These are phyloP conservation scores for Sceloporus tristichus DNA, from an alignment of 2,113 vertebrate genomes.

Conservation along the genomic window DNA sequence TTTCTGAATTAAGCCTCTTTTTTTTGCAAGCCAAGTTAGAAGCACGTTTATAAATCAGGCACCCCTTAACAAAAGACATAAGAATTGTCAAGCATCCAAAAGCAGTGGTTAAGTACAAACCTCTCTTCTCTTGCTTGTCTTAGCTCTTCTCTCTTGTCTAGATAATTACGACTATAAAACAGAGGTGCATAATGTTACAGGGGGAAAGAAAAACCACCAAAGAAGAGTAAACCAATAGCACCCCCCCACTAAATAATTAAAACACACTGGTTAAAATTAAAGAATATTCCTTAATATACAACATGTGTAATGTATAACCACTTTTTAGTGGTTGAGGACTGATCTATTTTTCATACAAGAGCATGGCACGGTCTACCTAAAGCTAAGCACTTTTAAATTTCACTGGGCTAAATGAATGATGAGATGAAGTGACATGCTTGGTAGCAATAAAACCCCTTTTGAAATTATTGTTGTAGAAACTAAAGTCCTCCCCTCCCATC, in stretches of 20 bases:
- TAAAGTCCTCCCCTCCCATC: background rate
- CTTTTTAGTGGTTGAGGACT: background rate
- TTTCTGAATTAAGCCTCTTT: conserved; percentile 43
- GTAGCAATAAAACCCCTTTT: background rate
- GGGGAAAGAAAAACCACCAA: conserved; percentile 57
- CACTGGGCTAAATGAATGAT: background rate
- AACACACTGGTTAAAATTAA: background rate
- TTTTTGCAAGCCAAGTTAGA: conserved; percentile 61
- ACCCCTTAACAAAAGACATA: conserved; percentile 28
- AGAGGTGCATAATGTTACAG: conserved; percentile 65
- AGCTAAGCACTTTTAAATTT: too few species aligned
- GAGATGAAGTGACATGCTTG: background rate
- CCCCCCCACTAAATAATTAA: conserved; percentile 38
- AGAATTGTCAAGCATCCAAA: conserved; percentile 47
- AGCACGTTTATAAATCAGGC: conserved; percentile 25
- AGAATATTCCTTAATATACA: background rate
- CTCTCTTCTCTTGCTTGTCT: conserved; percentile 94
- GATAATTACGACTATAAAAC: conserved; percentile 87
- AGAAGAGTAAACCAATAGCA: conserved; percentile 45
- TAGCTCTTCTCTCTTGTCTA: conserved; percentile 92
- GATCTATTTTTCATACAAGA: background rate
- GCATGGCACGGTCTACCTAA: background rate
- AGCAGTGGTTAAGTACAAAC: conserved; percentile 77
- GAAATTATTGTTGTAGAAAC: background rate
- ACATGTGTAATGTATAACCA: background rate